Evolutionary conservation across 1,140 invertebrate genomes (phyloP).

Genomic region (Atta colombica): DNA sequence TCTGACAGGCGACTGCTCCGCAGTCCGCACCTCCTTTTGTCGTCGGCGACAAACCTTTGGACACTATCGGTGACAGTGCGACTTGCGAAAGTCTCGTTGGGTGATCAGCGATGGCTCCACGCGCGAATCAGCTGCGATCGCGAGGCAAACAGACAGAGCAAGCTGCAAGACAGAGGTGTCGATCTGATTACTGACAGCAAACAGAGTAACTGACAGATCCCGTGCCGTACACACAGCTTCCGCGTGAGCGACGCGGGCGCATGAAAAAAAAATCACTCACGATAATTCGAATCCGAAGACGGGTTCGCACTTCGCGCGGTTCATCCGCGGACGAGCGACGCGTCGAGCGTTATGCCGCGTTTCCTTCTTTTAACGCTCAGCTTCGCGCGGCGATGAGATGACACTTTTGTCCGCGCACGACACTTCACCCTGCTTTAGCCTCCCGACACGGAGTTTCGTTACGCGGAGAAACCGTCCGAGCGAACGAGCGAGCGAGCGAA

Average conservation of each 20-base stretch:
- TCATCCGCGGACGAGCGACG: neutral
- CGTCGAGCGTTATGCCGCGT: conserved; percentile 18
- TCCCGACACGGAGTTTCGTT: conserved; percentile 38
- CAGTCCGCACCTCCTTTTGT: neutral
- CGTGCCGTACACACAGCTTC: neutral
- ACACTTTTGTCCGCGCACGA: conserved; percentile 4
- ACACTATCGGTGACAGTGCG: conserved; percentile 56
- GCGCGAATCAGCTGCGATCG: conserved; percentile 41
- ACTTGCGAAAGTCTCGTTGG: neutral
- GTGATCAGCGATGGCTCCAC: neutral
- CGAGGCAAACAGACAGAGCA: neutral
- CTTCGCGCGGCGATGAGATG: neutral
- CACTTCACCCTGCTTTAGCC: neutral
- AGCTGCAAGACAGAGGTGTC: no score
- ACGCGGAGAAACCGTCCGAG: conserved; percentile 64
- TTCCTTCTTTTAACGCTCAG: neutral
- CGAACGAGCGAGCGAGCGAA: neutral
- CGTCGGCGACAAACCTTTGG: neutral
- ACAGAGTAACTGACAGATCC: conserved; percentile 7
- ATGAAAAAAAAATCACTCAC: neutral
- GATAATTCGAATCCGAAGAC: neutral
- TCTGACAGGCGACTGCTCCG: conserved; percentile 44
- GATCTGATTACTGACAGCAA: neutral
- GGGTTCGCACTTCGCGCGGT: neutral
- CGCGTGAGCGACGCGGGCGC: no score